These are phyloP conservation scores for Drosophila meridiana DNA, from an alignment of 2,888 invertebrate genomes.

Conservation along the genomic window DNA sequence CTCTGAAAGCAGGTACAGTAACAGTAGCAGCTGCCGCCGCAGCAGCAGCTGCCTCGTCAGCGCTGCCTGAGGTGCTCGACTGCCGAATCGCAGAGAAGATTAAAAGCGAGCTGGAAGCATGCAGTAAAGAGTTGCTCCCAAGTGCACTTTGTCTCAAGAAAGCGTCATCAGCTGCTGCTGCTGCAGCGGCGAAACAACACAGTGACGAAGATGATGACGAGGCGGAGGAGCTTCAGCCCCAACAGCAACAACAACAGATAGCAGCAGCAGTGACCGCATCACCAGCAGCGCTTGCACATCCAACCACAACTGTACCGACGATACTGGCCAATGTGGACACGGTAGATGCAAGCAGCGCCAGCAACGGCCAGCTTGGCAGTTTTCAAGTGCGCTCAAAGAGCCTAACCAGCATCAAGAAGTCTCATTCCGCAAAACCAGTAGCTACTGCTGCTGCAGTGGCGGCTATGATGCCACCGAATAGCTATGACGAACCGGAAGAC, in stretches of 20 bases:
- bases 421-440: conserved; percentile 51
- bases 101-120: conserved; percentile 84
- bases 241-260: conserved; percentile 40
- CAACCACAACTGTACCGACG: conserved; percentile 1
- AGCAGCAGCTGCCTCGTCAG: conserved; percentile 51
- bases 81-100: conserved; percentile 85
- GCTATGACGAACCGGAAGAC: conserved; percentile 76
- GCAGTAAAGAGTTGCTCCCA: conserved; percentile 74
- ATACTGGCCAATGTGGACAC: conserved; percentile 18
- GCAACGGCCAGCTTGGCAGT: conserved; percentile 53
- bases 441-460: conserved; percentile 52
- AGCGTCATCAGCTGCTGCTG: conserved; percentile 55
- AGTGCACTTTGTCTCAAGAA: conserved; percentile 80
- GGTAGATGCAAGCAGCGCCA: conserved; percentile 54
- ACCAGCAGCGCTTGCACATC: conserved; percentile 10
- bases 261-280: conserved; percentile 32
- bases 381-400: conserved; percentile 65
- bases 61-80: conserved; percentile 84
- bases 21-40: conserved; percentile 68
- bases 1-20: conserved; percentile 53
- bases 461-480: conserved; percentile 74
- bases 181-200: conserved; percentile 43
- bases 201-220: conserved; percentile 80
- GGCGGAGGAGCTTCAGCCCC: conserved; percentile 59
- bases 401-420: conserved; percentile 50